phyloP scores from a whole-genome alignment of 1,140 invertebrate genomes.

The Dufourea novaeangliae region DNA sequence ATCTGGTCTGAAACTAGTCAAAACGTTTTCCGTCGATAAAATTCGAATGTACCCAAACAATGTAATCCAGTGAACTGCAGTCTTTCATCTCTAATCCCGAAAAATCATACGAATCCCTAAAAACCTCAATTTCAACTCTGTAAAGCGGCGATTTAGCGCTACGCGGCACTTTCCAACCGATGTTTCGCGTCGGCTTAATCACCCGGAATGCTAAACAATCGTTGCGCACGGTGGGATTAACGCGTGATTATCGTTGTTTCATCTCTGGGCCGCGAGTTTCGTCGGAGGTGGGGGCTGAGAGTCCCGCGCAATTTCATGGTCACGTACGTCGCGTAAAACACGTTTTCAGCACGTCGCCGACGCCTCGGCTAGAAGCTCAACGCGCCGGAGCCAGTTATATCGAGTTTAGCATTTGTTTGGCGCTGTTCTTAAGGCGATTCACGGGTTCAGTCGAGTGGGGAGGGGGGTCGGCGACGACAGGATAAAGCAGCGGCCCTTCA shows the following conservation, averaged over 20 bases:
- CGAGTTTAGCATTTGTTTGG: slow-evolving; percentile 74
- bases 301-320: slow-evolving; percentile 57
- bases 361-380: background rate
- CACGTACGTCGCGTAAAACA: slow-evolving; percentile 76
- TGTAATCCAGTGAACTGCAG: no score
- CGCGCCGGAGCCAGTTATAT: slow-evolving; percentile 60
- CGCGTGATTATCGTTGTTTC: slow-evolving; percentile 26
- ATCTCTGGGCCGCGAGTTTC: background rate
- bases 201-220: slow-evolving; percentile 5
- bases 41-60: no score
- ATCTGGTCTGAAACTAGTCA: no score
- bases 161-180: no score
- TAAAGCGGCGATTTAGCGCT: no score
- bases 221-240: slow-evolving; percentile 1
- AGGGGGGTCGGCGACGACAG: slow-evolving; percentile 12
- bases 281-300: background rate
- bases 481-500: slow-evolving; percentile 62
- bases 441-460: background rate
- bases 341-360: slow-evolving; percentile 62
- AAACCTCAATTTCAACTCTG: no score
- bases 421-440: slow-evolving; percentile 46
- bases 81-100: no score
- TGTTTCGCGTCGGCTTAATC: slow-evolving; percentile 8
- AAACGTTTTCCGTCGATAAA: no score
- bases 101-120: no score